phyloP scores from a whole-genome alignment of 1,140 invertebrate genomes.

The Heliothis virescens region DNA sequence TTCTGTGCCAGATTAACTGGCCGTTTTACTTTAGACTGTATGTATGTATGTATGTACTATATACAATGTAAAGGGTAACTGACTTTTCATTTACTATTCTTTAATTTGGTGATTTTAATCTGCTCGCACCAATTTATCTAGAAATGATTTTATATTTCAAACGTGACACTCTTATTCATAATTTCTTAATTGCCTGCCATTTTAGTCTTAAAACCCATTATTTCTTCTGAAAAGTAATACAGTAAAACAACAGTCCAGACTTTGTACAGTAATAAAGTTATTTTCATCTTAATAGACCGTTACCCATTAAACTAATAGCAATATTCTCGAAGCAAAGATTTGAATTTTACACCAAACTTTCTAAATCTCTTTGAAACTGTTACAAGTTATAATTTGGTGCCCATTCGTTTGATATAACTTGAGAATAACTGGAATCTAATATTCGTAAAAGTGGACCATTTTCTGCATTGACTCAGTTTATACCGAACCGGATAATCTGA shows the following conservation, averaged over 20 bases:
- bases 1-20: no score
- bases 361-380: conserved; percentile 18
- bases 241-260: not conserved
- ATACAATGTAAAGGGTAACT: no score
- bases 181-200: no score
- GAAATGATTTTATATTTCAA: no score
- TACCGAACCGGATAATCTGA: conserved; percentile 10
- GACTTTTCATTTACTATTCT: no score
- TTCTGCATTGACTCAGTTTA: not conserved
- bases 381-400: conserved; percentile 10
- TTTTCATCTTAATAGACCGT: conserved; percentile 17
- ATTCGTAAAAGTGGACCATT: not conserved
- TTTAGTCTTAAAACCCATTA: no score
- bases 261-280: conserved; percentile 12
- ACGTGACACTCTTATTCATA: no score
- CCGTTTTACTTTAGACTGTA: no score
- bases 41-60: no score
- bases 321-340: conserved; percentile 26
- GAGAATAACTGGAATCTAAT: not conserved
- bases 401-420: conserved; percentile 2
- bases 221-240: not conserved
- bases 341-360: conserved; percentile 31
- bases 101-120: no score
- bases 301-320: conserved; percentile 30
- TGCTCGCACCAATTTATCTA: no score